A percentile compares a stretch with the other conserved stretches of the same genome.
Conservation (phyloP, 2,888 invertebrate genomes). For the Heliconius ismenius region DNA sequence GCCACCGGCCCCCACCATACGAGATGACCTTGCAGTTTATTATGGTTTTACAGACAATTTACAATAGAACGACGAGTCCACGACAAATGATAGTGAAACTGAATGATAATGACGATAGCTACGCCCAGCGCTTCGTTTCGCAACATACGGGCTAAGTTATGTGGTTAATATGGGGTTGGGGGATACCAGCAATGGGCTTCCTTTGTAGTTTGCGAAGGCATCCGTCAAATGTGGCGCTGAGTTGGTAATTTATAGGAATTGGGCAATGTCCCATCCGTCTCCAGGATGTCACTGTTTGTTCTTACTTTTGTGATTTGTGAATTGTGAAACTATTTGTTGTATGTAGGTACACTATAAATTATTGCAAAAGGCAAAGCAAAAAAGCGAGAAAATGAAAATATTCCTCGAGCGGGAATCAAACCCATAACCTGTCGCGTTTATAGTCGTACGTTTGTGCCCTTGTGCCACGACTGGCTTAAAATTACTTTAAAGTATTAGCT, state of each 20-base stretch:
- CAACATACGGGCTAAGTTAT: constrained; percentile 25
- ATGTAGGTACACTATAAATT: too few relatives aligned
- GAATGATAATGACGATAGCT: constrained; percentile 55
- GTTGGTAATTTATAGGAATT: constrained; percentile 57
- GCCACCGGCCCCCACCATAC: constrained; percentile 70
- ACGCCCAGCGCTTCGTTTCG: constrained; percentile 25
- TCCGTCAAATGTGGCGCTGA: constrained; percentile 46
- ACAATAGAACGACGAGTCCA: constrained; percentile 76
- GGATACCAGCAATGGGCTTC: constrained; percentile 48
- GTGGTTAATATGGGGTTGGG: constrained; percentile 50
- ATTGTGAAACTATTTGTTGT: neutral
- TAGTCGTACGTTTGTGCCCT: too few relatives aligned
- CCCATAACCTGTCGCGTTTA: too few relatives aligned
- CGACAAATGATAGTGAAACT: constrained; percentile 75
- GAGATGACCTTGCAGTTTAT: constrained; percentile 77
- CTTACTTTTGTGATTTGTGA: neutral
- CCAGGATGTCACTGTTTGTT: constrained; percentile 47
- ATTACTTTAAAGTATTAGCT: too few relatives aligned
- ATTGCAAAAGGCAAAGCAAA: too few relatives aligned
- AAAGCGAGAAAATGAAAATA: too few relatives aligned
- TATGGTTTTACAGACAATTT: constrained; percentile 79
- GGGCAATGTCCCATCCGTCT: constrained; percentile 51
- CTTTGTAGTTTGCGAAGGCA: constrained; percentile 54
- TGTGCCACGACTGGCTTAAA: too few relatives aligned
- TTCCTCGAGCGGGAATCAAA: too few relatives aligned